Evolutionary conservation across 2,888 invertebrate genomes (phyloP).

Genomic region (Hedychridium roseum): DNA sequence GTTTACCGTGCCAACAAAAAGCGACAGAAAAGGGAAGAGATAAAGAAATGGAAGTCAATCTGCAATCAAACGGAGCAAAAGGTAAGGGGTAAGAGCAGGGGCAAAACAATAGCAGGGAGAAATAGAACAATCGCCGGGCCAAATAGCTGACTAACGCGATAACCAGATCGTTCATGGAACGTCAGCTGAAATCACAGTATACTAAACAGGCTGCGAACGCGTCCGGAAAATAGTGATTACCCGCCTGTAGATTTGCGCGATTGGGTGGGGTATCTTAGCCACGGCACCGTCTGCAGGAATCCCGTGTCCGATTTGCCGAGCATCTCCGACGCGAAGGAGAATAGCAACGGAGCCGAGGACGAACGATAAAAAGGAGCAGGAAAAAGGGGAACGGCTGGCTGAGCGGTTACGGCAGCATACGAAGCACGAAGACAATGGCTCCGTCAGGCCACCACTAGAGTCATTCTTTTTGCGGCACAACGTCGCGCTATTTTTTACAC

Average conservation of each 20-base stretch:
- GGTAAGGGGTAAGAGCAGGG: too few species aligned
- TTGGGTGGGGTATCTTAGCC: neutral
- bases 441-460: constrained; percentile 14
- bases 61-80: too few species aligned
- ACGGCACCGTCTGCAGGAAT: neutral
- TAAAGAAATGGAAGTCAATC: too few species aligned
- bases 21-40: too few species aligned
- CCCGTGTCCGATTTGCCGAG: neutral
- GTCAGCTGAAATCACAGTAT: too few species aligned
- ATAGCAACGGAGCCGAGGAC: neutral
- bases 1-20: too few species aligned
- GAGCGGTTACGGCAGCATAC: neutral
- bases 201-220: neutral
- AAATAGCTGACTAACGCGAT: too few species aligned
- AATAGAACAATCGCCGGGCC: too few species aligned
- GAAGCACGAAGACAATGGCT: constrained; percentile 29
- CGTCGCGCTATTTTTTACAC: constrained; percentile 31
- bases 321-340: neutral
- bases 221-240: constrained; percentile 5
- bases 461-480: constrained; percentile 28
- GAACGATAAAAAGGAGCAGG: neutral
- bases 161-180: too few species aligned
- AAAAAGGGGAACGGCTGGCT: constrained; percentile 7
- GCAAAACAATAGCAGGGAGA: too few species aligned
- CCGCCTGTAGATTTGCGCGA: neutral